Evolutionary conservation across 2,113 vertebrate species (phyloP).

Genomic region (Panurus biarmicus): DNA sequence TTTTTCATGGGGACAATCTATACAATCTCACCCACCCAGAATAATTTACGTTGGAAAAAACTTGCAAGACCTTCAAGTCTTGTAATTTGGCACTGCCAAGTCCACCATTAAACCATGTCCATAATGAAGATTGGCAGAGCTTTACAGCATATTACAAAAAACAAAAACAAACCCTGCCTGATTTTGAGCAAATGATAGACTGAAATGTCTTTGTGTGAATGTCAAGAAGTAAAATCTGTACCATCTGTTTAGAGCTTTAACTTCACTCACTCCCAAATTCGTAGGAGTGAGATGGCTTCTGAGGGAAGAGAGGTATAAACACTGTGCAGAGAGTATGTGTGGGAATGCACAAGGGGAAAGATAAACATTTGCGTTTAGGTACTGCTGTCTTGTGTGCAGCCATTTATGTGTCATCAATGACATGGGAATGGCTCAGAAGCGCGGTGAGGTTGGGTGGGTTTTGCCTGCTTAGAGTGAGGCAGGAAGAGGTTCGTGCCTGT

Average conservation of each 20-base stretch:
- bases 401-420: background rate
- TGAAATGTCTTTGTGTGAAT: background rate
- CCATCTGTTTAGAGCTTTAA: background rate
- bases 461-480: background rate
- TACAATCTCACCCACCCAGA: background rate
- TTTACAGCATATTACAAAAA: background rate
- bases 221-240: background rate
- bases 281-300: background rate
- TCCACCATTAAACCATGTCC: background rate
- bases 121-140: background rate
- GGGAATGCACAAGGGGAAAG: background rate
- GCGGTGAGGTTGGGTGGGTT: background rate
- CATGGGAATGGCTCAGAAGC: background rate
- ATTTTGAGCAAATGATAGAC: background rate
- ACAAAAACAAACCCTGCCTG: background rate
- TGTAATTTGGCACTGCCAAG: background rate
- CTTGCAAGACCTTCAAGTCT: background rate
- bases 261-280: background rate
- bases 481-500: background rate
- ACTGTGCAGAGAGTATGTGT: background rate
- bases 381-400: background rate
- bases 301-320: background rate
- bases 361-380: background rate
- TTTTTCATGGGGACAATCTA: background rate
- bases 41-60: background rate